Evolutionary conservation across 92 coral and sea anemone species (phyloP).

Genomic region (Actinernus sp.): DNA sequence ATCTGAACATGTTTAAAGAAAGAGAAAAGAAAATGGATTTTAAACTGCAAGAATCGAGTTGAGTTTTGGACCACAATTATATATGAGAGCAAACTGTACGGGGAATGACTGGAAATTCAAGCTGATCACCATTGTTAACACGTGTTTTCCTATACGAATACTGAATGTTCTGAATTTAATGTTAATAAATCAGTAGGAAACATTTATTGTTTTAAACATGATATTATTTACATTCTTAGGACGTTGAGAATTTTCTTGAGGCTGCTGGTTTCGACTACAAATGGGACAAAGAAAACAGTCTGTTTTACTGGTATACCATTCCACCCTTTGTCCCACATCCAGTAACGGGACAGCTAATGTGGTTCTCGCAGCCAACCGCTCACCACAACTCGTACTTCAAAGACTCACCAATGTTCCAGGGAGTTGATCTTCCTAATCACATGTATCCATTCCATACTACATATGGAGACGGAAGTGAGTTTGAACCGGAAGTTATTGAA

Average conservation of each 20-base stretch:
- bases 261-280: slow-evolving; percentile 50
- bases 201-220: no score
- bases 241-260: slow-evolving; percentile 70
- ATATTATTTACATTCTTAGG: no score
- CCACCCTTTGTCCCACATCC: slow-evolving; percentile 78
- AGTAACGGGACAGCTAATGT: slow-evolving; percentile 69
- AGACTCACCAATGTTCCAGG: slow-evolving; percentile 91
- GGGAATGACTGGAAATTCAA: no score
- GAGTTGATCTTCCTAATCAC: slow-evolving; percentile 58
- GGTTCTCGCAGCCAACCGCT: slow-evolving; percentile 86
- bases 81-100: no score
- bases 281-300: slow-evolving; percentile 68
- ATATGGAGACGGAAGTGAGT: slow-evolving; percentile 85
- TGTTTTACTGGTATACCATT: slow-evolving; percentile 80
- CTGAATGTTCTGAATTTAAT: no score
- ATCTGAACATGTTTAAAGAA: no score
- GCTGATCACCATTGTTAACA: no score
- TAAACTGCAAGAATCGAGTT: no score
- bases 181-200: no score
- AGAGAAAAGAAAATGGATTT: no score
- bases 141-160: no score
- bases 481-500: slow-evolving; percentile 81
- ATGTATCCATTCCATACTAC: slow-evolving; percentile 78
- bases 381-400: slow-evolving; percentile 90
- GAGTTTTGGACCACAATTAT: no score